Percentiles rank a stretch among this genome's conserved stretches.
Evolutionary conservation across 2,888 invertebrate genomes (phyloP).

Genomic region (Pammene fasciana): DNA sequence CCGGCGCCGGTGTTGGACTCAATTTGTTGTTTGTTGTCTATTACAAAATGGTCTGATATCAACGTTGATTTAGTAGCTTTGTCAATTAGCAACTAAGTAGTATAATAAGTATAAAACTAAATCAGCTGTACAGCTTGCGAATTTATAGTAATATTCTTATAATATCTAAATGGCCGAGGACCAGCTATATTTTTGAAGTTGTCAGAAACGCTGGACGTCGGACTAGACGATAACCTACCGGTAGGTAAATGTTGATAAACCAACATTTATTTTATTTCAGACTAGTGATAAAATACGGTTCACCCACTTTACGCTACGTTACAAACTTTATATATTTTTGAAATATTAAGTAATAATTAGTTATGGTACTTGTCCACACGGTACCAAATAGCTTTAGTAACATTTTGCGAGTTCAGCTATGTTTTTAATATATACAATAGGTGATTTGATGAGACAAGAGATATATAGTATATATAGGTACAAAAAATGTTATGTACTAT

Average conservation of each 20-base stretch:
- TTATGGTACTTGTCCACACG: not conserved
- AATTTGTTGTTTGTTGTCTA: conserved; percentile 7
- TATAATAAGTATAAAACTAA: not conserved
- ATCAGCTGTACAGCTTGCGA: conserved; percentile 2
- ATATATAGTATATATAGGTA: too few species aligned
- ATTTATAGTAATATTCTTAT: not conserved
- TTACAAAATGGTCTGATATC: not conserved
- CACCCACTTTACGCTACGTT: conserved; percentile 18
- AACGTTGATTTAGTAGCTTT: not conserved
- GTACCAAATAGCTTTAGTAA: too few species aligned
- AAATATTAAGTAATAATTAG: not conserved
- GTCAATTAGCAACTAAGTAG: not conserved
- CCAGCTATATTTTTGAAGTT: conserved; percentile 12
- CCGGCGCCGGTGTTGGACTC: conserved; percentile 12
- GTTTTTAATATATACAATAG: too few species aligned
- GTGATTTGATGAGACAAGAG: too few species aligned
- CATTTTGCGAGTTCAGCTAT: too few species aligned
- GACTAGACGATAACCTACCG: conserved; percentile 36
- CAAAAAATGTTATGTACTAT: too few species aligned
- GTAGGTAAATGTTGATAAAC: conserved; percentile 39
- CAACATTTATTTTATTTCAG: conserved; percentile 28
- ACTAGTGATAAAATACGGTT: conserved; percentile 28
- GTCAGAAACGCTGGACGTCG: conserved; percentile 27
- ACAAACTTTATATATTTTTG: not conserved
- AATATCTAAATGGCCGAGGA: not conserved